phyloP scores from a whole-genome alignment of 2,888 invertebrate species.

The Melipona beecheii region DNA sequence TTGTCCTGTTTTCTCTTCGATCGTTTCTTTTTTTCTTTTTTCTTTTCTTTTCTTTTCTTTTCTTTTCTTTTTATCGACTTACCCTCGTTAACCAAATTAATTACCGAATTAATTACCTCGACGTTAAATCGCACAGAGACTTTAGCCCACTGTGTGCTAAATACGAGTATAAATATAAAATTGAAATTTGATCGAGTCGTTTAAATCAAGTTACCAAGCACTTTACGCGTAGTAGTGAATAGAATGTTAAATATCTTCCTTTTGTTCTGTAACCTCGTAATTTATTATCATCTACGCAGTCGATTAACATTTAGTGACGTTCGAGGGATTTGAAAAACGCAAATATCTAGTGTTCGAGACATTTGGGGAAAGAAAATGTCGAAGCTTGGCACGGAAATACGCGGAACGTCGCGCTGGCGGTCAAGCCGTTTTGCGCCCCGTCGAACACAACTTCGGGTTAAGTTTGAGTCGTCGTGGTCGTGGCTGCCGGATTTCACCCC shows the following conservation, averaged over 20 bases:
- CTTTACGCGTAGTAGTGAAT: too few relatives aligned
- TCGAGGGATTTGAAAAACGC: background rate
- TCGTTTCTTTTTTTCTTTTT: background rate
- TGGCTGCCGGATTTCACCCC: constrained; percentile 84
- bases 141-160: too few relatives aligned
- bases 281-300: background rate
- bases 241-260: too few relatives aligned
- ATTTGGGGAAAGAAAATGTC: background rate
- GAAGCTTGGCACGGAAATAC: background rate
- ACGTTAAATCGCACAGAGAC: too few relatives aligned
- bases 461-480: constrained; percentile 78
- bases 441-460: constrained; percentile 74
- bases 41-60: too few relatives aligned
- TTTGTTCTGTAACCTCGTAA: background rate
- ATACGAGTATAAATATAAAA: too few relatives aligned
- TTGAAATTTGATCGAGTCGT: too few relatives aligned
- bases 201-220: too few relatives aligned
- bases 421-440: constrained; percentile 75
- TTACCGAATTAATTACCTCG: background rate
- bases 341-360: too few relatives aligned
- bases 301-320: background rate
- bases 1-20: background rate
- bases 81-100: background rate
- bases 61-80: background rate
- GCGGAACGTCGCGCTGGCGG: constrained; percentile 43